Evolutionary conservation across 2,113 vertebrate genomes (phyloP).

Genomic region (Osmerus mordax): DNA sequence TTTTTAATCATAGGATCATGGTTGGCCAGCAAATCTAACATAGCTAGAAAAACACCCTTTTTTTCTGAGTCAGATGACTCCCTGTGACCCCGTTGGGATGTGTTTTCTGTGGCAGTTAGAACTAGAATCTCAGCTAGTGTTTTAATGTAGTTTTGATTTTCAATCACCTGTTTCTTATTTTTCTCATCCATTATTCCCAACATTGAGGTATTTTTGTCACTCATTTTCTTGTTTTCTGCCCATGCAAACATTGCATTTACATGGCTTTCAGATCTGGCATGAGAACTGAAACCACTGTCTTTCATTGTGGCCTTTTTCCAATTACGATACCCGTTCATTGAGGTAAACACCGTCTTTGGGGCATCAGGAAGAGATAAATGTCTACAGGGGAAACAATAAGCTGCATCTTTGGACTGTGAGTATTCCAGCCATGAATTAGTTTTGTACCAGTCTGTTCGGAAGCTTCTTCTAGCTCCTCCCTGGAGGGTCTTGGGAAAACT

Average conservation of each 20-base stretch:
- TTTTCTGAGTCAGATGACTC: slow-evolving; percentile 1
- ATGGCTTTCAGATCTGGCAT: too few relatives aligned
- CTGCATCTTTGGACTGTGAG: slow-evolving; percentile 4
- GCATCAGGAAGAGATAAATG: slow-evolving; percentile 5
- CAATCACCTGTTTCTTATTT: neutral
- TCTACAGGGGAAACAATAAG: slow-evolving; percentile 16
- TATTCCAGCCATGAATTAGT: slow-evolving; percentile 18
- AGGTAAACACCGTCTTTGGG: neutral
- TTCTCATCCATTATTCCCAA: neutral
- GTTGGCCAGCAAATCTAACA: slow-evolving; percentile 6
- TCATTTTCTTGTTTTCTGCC: slow-evolving; percentile 8
- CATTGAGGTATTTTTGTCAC: slow-evolving; percentile 18
- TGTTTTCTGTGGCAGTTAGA: slow-evolving; percentile 9
- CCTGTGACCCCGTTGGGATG: neutral
- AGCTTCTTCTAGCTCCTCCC: slow-evolving; percentile 1
- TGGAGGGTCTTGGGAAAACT: neutral
- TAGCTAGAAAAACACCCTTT: slow-evolving; percentile 4
- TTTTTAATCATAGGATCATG: neutral
- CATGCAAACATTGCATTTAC: too few relatives aligned
- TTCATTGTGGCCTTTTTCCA: slow-evolving; percentile 12
- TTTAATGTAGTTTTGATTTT: neutral
- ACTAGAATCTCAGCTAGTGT: neutral
- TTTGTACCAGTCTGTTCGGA: slow-evolving; percentile 8
- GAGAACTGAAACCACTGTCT: too few relatives aligned
- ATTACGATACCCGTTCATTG: neutral